Base-by-base conservation (phyloP, 2,113 vertebrate species). In the Cyprinodon tularosa region DNA sequence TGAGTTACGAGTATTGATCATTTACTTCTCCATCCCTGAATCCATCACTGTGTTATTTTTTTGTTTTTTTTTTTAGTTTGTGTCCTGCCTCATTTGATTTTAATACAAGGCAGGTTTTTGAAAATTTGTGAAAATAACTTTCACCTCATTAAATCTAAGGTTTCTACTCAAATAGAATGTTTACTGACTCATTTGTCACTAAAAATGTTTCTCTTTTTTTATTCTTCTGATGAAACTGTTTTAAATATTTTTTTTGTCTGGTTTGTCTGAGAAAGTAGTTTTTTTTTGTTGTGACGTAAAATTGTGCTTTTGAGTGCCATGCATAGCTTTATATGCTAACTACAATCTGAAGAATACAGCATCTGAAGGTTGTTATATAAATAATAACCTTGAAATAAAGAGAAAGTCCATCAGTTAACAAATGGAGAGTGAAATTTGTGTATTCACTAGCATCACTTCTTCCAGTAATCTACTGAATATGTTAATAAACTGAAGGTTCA, bases 1-100 rank as follows among this genome's bases (percentile, higher is more conserved):
- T 99, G 95, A 98, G 92, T 93, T 44, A 70, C 72, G 86, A 89
- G 93, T 93, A 83, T 70, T 92, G 94, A 94, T 94, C 95, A 68
- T 62, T 81, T 44, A 37, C 76, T 67, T 92, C 93, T 92, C 88
- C 90, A 29, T 77, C 78, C 71, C 50, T 3, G 42, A 83, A 68
- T 82, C 75, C 84, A 81, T 73, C 61, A 64, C 44, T 66, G 45
- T 84, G 66, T 66, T 71, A 38, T 65, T 86, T 83, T 80, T 81
- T 50, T 7, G 0, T 8, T 83, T 86, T 62, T 87, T 86, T 86
- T 86, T 84, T 91, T 82, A 81, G 77, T 78, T 88, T 81, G 74
- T 84, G 74, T 66, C 70, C 82, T 76, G 67, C 68, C 75, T 71
- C 59, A 78, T 84, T 50, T 84, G 80, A 77, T 76, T 66, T 77